Evolutionary conservation across 30 jellyfish, hydroid and myxozoan genomes (phyloP), one percentile per base, ranked within the genome.

Genomic region (Hydra vulgaris): DNA sequence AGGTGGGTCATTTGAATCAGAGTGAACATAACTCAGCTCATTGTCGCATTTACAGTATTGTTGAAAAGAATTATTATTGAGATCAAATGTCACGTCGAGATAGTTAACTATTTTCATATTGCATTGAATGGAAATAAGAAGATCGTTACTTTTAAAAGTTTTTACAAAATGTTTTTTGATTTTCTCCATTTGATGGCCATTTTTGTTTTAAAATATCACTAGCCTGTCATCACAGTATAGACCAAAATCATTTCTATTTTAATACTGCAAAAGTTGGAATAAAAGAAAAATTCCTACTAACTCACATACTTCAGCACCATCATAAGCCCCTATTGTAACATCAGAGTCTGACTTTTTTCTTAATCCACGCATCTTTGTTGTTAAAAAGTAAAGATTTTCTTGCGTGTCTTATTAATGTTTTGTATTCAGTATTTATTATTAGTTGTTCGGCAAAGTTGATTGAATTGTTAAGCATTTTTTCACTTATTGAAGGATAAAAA

Each of bases 141-240:
- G n/a, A 27, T 89, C 17, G 8, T 20, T n/a, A 19, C 71, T 73
- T 27, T 73, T 73, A 27, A 73, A 27, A 3, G n/a, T 23, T 19
- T 73, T 27, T 1, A 20, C 4, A 27, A 73, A 23, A 25, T 73
- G 66, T 25, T 73, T 73, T 73, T 27, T 73, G 8, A 27, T 23
- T 25, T 27, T 23, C 5, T 73, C 81, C 5, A 73, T 23, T 18
- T 73, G 24, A n/a, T 25, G 81, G n/a, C 70, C 80, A 18, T 71
- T 82, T 8, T 1, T 17, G 81, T 82, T 53, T 26, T 26, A 23
- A n/a, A 82, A 15, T 23, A 26, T 25, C 23, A 54, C 89, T 18
- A 80, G 72, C 21, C 86, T 83, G 80, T 80, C 87, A 23, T 68
- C 87, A 26, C 80, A 18, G 18, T 82, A 82, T 18, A 71, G 68